These are phyloP conservation scores for Chroicocephalus ridibundus DNA, from an alignment of 2,113 vertebrate genomes.

Conservation along the genomic window DNA sequence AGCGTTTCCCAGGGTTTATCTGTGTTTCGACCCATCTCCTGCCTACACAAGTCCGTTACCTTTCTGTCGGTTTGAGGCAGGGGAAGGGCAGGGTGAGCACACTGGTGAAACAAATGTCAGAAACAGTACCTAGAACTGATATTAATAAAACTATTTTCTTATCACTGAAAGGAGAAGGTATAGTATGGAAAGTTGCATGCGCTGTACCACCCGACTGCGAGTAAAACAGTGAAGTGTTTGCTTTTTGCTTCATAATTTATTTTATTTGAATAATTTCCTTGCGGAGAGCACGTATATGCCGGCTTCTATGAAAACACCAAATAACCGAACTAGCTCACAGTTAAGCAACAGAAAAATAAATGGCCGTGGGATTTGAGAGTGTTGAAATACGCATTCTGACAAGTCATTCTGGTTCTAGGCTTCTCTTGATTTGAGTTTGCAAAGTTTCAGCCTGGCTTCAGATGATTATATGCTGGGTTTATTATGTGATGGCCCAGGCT, in stretches of 20 bases:
- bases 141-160: not conserved
- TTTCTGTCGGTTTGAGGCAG: not conserved
- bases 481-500: not conserved
- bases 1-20: not conserved
- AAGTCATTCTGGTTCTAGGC: not conserved
- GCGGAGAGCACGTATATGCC: fast-evolving
- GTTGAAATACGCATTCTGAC: not conserved
- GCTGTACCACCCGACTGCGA: not conserved
- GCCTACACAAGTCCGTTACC: not conserved
- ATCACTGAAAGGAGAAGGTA: not conserved
- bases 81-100: not conserved
- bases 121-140: not conserved
- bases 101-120: not conserved
- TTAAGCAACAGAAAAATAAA: not conserved
- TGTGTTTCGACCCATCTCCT: not conserved
- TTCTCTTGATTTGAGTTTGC: not conserved
- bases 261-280: not conserved
- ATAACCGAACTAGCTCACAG: fast-evolving
- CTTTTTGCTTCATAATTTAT: not conserved
- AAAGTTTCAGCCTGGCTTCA: constrained; percentile 14
- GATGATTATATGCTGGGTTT: fast-evolving
- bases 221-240: not conserved
- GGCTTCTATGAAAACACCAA: not conserved
- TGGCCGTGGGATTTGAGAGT: not conserved
- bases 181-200: not conserved